phyloP scores from a whole-genome alignment of 2,888 invertebrate genomes.

The Spisula solida region DNA sequence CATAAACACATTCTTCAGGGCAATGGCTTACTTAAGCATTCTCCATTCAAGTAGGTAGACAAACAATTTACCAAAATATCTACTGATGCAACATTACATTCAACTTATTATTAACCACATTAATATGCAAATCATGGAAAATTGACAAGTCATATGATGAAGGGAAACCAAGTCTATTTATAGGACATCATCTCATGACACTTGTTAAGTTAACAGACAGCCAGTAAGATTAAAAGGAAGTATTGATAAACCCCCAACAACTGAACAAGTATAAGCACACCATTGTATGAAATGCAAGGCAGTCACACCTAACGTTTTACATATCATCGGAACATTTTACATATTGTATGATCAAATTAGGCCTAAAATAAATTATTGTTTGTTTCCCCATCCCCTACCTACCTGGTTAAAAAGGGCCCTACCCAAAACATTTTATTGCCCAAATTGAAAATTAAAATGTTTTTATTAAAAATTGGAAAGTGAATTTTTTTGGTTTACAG shows the following conservation, averaged over 20 bases:
- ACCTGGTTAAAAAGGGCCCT: too few relatives aligned
- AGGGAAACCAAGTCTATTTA: conserved; percentile 15
- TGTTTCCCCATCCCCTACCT: too few relatives aligned
- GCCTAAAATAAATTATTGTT: too few relatives aligned
- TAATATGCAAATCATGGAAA: background rate
- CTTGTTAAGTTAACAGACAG: background rate
- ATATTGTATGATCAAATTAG: too few relatives aligned
- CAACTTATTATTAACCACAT: background rate
- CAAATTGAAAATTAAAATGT: too few relatives aligned
- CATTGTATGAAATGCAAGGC: background rate
- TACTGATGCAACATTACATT: conserved; percentile 2
- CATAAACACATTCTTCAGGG: background rate
- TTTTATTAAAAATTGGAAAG: too few relatives aligned
- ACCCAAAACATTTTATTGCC: too few relatives aligned
- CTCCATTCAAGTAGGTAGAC: conserved; percentile 5
- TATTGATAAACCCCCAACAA: background rate
- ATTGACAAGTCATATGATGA: background rate
- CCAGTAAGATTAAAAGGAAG: background rate
- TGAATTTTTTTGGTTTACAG: too few relatives aligned
- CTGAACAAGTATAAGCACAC: background rate
- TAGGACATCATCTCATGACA: background rate
- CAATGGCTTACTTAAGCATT: background rate
- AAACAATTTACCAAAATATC: background rate
- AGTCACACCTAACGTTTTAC: background rate
- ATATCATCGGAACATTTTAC: background rate